A percentile compares a stretch with the other conserved stretches of the same genome.
Evolutionary conservation across 2,113 vertebrate genomes (phyloP).

Genomic region (Chaetops frenatus): DNA sequence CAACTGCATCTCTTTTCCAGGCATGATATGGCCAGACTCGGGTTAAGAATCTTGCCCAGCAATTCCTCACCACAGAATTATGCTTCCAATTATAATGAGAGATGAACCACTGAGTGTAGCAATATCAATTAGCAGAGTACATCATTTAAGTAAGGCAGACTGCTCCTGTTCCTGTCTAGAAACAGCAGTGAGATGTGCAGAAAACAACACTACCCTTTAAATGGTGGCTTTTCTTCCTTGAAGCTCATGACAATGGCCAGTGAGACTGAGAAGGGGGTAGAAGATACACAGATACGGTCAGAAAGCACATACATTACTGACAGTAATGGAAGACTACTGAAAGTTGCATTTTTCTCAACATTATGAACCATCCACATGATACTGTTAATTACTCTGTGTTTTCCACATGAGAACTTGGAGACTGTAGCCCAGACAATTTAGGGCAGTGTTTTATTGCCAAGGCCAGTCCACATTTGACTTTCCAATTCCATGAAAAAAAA

Average conservation of each 20-base stretch:
- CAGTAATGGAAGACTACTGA: not conserved
- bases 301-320: not conserved
- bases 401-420: not conserved
- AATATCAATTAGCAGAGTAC: not conserved
- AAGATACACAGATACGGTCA: not conserved
- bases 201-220: not conserved
- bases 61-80: not conserved
- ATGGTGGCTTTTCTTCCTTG: not conserved
- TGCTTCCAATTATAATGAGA: not conserved
- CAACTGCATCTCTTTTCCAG: not conserved
- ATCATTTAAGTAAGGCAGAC: not conserved
- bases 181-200: not conserved
- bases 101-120: not conserved
- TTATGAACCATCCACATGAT: not conserved
- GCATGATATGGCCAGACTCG: not conserved
- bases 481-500: not conserved
- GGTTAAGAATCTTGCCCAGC: not conserved
- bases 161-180: not conserved
- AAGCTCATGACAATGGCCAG: not conserved
- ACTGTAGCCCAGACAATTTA: not conserved
- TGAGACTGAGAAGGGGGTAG: not conserved
- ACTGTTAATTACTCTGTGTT: not conserved
- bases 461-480: not conserved
- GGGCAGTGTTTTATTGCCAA: not conserved
- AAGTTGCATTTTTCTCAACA: not conserved